A percentile compares a stretch with the other conserved stretches of the same genome.
Conservation (phyloP, 2,113 vertebrate genomes). For the Neogobius melanostomus region DNA sequence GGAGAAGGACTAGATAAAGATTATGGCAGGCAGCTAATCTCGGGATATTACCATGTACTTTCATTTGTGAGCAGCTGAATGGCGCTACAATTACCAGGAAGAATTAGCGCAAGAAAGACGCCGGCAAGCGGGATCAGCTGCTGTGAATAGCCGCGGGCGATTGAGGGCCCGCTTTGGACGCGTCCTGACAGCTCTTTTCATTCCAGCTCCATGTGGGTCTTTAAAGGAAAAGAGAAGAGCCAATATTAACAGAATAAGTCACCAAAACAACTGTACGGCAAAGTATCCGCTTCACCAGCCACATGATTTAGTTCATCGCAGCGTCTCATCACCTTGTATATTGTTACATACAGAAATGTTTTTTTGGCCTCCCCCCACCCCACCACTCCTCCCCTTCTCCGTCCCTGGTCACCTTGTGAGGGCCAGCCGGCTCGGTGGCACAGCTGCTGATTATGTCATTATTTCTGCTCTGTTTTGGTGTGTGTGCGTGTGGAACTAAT, state of each 20-base stretch:
- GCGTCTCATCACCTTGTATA: constrained; percentile 28
- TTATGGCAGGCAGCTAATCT: constrained; percentile 5
- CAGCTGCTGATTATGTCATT: constrained; percentile 99
- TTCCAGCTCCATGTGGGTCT: constrained; percentile 17
- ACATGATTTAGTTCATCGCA: constrained; percentile 6
- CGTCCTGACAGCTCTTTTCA: constrained; percentile 63
- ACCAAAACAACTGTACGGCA: background rate
- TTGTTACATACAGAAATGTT: constrained; percentile 18
- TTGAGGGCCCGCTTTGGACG: constrained; percentile 55
- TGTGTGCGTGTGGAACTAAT: constrained; percentile 63
- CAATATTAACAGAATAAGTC: constrained; percentile 58
- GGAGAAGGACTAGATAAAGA: background rate
- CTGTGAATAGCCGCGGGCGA: constrained; percentile 55
- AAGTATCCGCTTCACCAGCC: no score
- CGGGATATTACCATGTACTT: background rate
- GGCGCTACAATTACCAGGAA: constrained; percentile 34
- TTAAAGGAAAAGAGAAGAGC: constrained; percentile 21
- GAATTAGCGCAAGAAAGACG: constrained; percentile 37
- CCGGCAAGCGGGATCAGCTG: constrained; percentile 54
- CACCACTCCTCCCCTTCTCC: constrained; percentile 30
- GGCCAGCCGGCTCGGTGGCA: constrained; percentile 92
- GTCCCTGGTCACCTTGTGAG: constrained; percentile 92
- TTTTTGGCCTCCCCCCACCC: constrained; percentile 11
- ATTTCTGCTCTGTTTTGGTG: constrained; percentile 79
- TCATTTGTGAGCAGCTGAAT: constrained; percentile 27